Conservation (phyloP, 1,140 invertebrate species). For the Leptinotarsa defecta region DNA sequence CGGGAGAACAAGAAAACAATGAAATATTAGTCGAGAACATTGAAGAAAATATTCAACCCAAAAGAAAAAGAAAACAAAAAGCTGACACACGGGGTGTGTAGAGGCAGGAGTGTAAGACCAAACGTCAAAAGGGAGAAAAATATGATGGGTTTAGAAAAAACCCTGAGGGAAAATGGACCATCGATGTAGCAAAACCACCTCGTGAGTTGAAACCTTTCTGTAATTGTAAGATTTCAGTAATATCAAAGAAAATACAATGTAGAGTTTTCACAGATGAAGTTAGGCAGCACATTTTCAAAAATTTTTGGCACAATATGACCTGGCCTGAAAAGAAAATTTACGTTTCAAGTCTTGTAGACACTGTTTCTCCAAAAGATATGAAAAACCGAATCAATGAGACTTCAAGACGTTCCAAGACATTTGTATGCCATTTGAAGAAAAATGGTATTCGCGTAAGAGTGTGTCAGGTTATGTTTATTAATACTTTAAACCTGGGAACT, state of each 20-base stretch:
- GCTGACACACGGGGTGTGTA: neutral
- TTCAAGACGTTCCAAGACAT: neutral
- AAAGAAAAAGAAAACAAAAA: slow-evolving; percentile 12
- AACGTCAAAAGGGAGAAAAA: slow-evolving; percentile 9
- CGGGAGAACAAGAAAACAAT: slow-evolving; percentile 13
- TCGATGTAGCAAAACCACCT: slow-evolving; percentile 7
- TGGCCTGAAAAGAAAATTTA: slow-evolving; percentile 5
- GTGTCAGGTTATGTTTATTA: neutral
- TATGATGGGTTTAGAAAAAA: slow-evolving; percentile 16
- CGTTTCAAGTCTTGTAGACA: neutral
- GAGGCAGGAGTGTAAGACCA: neutral
- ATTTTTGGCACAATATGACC: slow-evolving; percentile 1
- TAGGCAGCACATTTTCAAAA: neutral
- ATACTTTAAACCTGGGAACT: neutral
- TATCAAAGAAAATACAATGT: neutral
- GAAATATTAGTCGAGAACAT: slow-evolving; percentile 12
- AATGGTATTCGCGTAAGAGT: neutral
- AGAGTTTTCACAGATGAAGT: neutral
- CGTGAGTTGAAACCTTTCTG: neutral
- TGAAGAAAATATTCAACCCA: neutral
- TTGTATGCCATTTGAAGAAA: neutral
- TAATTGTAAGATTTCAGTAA: neutral
- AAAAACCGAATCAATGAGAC: slow-evolving; percentile 1
- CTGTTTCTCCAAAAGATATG: neutral
- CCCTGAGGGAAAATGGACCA: neutral